Conservation (phyloP, 2,888 invertebrate genomes). For the Heliconius charithonia region DNA sequence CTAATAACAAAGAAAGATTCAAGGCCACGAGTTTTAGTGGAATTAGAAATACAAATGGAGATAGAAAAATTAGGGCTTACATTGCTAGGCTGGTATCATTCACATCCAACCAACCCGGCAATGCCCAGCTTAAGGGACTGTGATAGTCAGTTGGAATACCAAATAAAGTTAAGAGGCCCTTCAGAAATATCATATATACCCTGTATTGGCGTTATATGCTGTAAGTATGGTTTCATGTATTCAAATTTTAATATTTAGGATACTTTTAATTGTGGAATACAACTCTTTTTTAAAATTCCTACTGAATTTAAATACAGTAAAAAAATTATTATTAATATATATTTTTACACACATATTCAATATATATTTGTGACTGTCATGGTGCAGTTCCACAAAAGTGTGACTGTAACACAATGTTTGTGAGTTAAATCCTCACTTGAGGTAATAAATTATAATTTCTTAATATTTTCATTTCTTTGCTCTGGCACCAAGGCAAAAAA, state of each 20-base stretch:
- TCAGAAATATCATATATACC: conserved; percentile 96
- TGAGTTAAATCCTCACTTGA: too few relatives aligned
- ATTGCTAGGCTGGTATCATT: conserved; percentile 97
- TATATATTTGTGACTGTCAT: too few relatives aligned
- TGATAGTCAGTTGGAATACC: conserved; percentile 96
- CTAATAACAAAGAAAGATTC: conserved; percentile 91
- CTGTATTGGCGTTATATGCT: conserved; percentile 95
- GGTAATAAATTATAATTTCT: too few relatives aligned
- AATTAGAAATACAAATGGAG: conserved; percentile 91
- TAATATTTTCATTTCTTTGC: too few relatives aligned
- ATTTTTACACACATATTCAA: too few relatives aligned
- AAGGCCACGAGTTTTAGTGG: conserved; percentile 89
- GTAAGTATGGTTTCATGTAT: conserved; percentile 83
- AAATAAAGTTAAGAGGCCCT: conserved; percentile 96
- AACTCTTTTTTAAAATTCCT: background rate
- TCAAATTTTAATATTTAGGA: background rate
- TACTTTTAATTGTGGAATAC: background rate
- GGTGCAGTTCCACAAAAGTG: too few relatives aligned
- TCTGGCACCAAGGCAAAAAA: too few relatives aligned
- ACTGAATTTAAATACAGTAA: background rate
- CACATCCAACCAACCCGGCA: conserved; percentile 94
- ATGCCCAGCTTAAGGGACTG: conserved; percentile 95
- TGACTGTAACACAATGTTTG: too few relatives aligned
- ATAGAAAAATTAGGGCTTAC: conserved; percentile 92
- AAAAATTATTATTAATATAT: too few relatives aligned